A percentile compares a stretch with the other conserved stretches of the same genome.
Conservation (phyloP, 2,888 invertebrate species). For the Plebejus melissa region DNA sequence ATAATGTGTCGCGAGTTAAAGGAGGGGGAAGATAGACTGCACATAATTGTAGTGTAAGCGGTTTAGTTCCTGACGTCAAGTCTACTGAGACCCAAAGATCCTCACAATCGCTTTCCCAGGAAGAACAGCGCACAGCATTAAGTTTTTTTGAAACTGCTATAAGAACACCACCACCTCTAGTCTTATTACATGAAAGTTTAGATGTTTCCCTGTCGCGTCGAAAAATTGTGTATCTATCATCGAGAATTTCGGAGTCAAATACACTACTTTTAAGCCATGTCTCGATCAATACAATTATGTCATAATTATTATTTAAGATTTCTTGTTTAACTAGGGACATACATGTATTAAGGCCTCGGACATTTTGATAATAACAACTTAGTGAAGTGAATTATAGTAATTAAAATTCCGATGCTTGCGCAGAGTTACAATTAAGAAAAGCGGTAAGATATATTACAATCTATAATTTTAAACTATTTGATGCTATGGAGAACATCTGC, state of each 20-base stretch:
- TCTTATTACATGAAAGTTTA: background rate
- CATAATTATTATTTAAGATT: conserved; percentile 26
- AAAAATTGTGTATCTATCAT: conserved; percentile 16
- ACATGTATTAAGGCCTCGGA: conserved; percentile 25
- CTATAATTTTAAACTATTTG: background rate
- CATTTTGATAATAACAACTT: conserved; percentile 26
- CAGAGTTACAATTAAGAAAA: too few species aligned
- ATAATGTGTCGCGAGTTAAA: too few species aligned
- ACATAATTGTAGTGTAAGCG: too few species aligned
- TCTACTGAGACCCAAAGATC: too few species aligned
- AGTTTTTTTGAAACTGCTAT: too few species aligned
- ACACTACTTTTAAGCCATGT: conserved; percentile 29
- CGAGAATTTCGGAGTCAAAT: conserved; percentile 26
- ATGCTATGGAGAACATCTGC: conserved; percentile 23
- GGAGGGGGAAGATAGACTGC: too few species aligned
- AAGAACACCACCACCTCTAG: background rate
- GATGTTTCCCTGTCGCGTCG: conserved; percentile 15
- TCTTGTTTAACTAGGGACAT: background rate
- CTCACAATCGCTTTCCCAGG: too few species aligned
- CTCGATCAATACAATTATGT: conserved; percentile 24
- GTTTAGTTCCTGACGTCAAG: too few species aligned
- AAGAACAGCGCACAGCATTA: too few species aligned
- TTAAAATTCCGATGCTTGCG: background rate
- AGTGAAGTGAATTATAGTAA: conserved; percentile 29
- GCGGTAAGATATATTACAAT: too few species aligned